Conservation (phyloP, 2,113 vertebrate genomes). For the Panthera leo region DNA sequence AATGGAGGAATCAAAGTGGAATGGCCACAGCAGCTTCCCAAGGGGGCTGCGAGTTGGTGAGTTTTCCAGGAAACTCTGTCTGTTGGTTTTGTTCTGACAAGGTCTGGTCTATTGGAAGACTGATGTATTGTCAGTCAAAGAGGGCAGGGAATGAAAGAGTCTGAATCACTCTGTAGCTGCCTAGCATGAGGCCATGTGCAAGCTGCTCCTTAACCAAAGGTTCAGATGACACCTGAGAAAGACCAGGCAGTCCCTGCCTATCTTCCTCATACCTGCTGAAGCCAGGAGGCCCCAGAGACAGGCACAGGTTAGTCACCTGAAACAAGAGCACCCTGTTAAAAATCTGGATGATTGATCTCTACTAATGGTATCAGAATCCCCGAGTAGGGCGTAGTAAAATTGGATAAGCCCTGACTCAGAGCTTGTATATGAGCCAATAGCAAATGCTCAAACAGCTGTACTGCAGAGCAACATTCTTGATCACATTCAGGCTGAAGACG, state of each 20-base stretch:
- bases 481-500: accelerated
- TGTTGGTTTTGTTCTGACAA: not conserved
- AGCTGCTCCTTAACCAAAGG: not conserved
- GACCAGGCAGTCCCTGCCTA: not conserved
- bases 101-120: not conserved
- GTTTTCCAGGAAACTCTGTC: conserved; percentile 67
- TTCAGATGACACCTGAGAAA: not conserved
- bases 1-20: conserved; percentile 68
- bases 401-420: not conserved
- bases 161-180: not conserved
- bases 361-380: not conserved
- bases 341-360: not conserved
- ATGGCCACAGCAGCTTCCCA: conserved; percentile 55
- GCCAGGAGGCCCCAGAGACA: not conserved
- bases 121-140: not conserved
- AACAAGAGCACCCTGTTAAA: not conserved
- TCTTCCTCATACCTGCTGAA: not conserved
- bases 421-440: not conserved
- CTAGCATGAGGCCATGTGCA: not conserved
- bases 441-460: not conserved
- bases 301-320: not conserved
- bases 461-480: not conserved
- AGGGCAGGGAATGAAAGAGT: not conserved
- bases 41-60: conserved; percentile 81
- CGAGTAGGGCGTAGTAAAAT: not conserved